Percentiles rank a stretch among this genome's conserved stretches.
These are phyloP conservation scores for Coluber constrictor DNA, from an alignment of 2,797 vertebrate species.

Conservation along the genomic window DNA sequence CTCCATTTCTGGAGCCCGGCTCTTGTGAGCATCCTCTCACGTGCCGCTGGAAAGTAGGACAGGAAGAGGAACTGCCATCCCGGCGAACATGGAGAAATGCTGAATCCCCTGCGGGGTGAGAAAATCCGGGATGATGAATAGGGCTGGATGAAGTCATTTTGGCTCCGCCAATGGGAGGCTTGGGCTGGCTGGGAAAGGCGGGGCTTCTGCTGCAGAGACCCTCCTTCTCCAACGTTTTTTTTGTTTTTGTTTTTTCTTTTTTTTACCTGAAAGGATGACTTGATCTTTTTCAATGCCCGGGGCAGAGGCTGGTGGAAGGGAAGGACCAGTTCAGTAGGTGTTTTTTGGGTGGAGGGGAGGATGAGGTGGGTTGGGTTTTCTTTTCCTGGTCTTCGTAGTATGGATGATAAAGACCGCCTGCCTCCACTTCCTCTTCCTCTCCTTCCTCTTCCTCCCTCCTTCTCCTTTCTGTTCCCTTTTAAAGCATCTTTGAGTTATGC, in stretches of 20 bases:
- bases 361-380: conserved; percentile 73
- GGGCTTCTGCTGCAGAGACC: conserved; percentile 59
- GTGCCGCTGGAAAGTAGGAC: conserved; percentile 49
- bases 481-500: background rate
- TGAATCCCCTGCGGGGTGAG: conserved; percentile 53
- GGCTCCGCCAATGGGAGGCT: conserved; percentile 67
- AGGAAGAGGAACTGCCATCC: conserved; percentile 57
- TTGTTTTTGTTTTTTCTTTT: background rate
- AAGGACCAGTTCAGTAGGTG: conserved; percentile 68
- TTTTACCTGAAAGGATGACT: conserved; percentile 46
- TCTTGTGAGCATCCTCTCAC: conserved; percentile 14
- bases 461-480: background rate
- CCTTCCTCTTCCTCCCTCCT: background rate
- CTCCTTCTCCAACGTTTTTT: conserved; percentile 38
- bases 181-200: conserved; percentile 39
- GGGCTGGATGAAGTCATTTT: conserved; percentile 72
- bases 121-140: conserved; percentile 69
- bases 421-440: accelerated
- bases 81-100: background rate
- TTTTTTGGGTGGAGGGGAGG: conserved; percentile 60
- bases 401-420: conserved; percentile 52
- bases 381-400: conserved; percentile 40
- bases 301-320: conserved; percentile 53
- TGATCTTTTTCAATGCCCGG: conserved; percentile 39
- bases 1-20: conserved; percentile 11